Percentiles rank a stretch among this genome's conserved stretches.
Conservation (phyloP, 2,113 vertebrate species). For the Formicarius rufipectus region DNA sequence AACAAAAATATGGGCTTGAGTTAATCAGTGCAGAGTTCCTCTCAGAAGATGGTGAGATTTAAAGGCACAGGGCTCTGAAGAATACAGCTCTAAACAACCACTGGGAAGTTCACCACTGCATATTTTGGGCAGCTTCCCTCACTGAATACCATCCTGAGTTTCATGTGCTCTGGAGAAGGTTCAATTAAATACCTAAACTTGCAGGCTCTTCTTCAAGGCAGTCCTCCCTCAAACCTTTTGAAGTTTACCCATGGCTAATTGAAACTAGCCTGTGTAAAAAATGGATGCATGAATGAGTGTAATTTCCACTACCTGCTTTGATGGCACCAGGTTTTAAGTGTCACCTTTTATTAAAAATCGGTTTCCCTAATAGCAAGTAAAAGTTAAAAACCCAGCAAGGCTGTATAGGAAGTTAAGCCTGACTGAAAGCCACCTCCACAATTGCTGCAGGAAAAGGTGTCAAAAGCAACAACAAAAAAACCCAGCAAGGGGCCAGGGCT, state of each 20-base stretch:
- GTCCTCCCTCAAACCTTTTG: background rate
- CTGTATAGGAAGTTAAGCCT: background rate
- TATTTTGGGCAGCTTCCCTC: background rate
- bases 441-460: background rate
- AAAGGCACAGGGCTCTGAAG: background rate
- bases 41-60: background rate
- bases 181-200: background rate
- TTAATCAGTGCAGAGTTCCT: background rate
- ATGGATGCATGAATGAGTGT: background rate
- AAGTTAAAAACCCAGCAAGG: constrained; percentile 1
- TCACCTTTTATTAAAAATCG: background rate
- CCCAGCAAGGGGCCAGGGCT: background rate
- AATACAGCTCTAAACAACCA: background rate
- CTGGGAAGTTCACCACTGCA: background rate
- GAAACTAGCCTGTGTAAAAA: background rate
- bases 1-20: background rate
- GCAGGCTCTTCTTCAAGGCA: background rate
- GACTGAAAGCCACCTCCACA: constrained; percentile 32
- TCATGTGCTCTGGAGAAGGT: background rate
- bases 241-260: background rate
- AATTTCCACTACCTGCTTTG: background rate
- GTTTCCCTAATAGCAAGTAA: background rate
- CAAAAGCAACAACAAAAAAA: constrained; percentile 17
- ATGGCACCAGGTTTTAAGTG: background rate
- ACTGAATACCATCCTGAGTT: background rate